These are phyloP conservation scores for Caenorhabditis sp. DNA, from an alignment of 2,888 invertebrate genomes.

Conservation along the genomic window DNA sequence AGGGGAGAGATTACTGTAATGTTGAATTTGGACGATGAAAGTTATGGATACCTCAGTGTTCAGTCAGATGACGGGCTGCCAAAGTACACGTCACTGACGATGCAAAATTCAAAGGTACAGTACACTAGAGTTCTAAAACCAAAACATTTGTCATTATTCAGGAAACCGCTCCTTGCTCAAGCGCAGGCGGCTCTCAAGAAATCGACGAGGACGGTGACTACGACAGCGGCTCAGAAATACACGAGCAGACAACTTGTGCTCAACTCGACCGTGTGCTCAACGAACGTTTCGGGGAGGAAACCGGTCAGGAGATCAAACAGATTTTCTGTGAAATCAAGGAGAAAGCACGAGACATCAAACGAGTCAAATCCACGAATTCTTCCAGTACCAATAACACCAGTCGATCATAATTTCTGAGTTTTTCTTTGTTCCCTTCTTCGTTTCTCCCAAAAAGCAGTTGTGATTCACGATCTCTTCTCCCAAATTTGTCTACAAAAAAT, in stretches of 20 bases:
- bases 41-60: conserved; percentile 63
- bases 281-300: conserved; percentile 35
- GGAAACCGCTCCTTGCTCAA: conserved; percentile 38
- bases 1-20: conserved; percentile 54
- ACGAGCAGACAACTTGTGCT: background rate
- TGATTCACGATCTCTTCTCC: conserved; percentile 2
- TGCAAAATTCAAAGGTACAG: conserved; percentile 56
- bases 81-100: conserved; percentile 36
- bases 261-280: conserved; percentile 19
- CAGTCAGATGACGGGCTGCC: conserved; percentile 37
- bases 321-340: conserved; percentile 43
- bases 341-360: conserved; percentile 13
- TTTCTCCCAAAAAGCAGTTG: too few relatives aligned
- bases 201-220: conserved; percentile 42
- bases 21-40: conserved; percentile 65
- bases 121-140: too few relatives aligned
- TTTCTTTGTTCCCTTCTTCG: background rate
- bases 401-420: conserved; percentile 21
- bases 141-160: background rate
- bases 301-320: conserved; percentile 40
- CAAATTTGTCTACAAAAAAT: conserved; percentile 1
- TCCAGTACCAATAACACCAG: conserved; percentile 19
- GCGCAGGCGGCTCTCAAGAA: conserved; percentile 27
- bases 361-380: conserved; percentile 12
- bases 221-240: conserved; percentile 26